Base-by-base conservation (phyloP, 2,888 invertebrate species). In the Mythimna lalbum region DNA sequence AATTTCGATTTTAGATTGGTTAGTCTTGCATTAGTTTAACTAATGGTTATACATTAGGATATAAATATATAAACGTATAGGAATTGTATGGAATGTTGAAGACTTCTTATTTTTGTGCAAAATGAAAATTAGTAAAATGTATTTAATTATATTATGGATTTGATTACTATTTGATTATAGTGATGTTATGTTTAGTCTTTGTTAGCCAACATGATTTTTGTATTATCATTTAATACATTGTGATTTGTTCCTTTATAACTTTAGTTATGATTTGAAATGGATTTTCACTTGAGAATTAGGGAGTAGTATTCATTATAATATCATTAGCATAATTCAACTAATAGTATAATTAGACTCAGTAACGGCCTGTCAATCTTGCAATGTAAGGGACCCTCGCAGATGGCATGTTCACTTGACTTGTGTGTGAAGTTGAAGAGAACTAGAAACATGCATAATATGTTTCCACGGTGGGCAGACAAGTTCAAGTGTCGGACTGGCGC, bases 211-310 rank as follows among this genome's bases (percentile, higher is more conserved):
- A 88, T 89, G 88, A 90, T 90, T 88, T 84, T 89, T 91, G 83
- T 87, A 87, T 90, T 87, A 88, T 89, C 87, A 87, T 88, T 88
- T 88, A 87, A 87, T 89, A 88, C 88, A 87, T 90, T 86, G 93
- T 94, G 91, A 93, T 93, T 92, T 90, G 94, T 95, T 94, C 94
- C 93, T 95, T 90, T 88, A 88, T 86, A 90, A 91, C 88, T 86
- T 89, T 90, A 88, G 87, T 88, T 87, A 78, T 85, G 81, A 83
- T 85, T 83, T 83, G 89, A 92, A 93, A 92, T 93, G 92, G 91
- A 93, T 92, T 90, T 90, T 90, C 82, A 83, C 73, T 74, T 83
- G 78, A 77, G 73, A 82, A 73, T 70, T 76, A 85, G 81, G 77
- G 78, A 85, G 86, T 85, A 86, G 76, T 86, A 85, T 80, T 86